Conservation (phyloP, 2,888 invertebrate species). For the Neuroscelio doddi region DNA sequence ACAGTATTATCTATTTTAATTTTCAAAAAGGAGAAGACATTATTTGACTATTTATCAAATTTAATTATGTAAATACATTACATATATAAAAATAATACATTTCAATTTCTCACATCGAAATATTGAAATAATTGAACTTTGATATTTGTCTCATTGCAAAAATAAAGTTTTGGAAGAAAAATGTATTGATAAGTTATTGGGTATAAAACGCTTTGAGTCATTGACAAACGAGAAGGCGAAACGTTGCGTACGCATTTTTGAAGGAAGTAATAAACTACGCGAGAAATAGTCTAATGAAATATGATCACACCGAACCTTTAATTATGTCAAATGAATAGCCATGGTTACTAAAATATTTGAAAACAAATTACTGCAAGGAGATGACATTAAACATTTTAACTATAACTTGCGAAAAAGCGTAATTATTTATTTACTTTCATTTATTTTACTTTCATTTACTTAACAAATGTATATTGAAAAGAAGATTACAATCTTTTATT, state of each 20-base stretch:
- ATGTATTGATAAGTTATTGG: slow-evolving; percentile 26
- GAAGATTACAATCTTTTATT: no score
- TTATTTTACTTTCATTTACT: no score
- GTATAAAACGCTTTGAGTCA: slow-evolving; percentile 23
- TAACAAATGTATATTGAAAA: no score
- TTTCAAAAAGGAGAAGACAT: no score
- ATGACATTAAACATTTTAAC: slow-evolving; percentile 33
- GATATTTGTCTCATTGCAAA: slow-evolving; percentile 26
- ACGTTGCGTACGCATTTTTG: slow-evolving; percentile 29
- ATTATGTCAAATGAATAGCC: slow-evolving; percentile 35
- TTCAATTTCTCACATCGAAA: no score
- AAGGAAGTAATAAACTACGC: slow-evolving; percentile 28
- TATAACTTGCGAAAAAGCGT: slow-evolving; percentile 18
- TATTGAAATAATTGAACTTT: slow-evolving; percentile 29
- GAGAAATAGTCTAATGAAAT: slow-evolving; percentile 35
- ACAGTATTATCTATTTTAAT: no score
- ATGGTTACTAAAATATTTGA: slow-evolving; percentile 21
- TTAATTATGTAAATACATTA: no score
- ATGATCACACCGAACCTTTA: slow-evolving; percentile 33
- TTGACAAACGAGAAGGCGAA: slow-evolving; percentile 27
- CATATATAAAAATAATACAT: no score
- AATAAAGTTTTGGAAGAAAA: slow-evolving; percentile 7
- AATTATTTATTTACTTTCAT: slow-evolving; percentile 28
- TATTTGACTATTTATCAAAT: no score
- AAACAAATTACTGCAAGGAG: slow-evolving; percentile 28